Evolutionary conservation across 2,888 invertebrate species (phyloP).

Genomic region (Pteria penguin): DNA sequence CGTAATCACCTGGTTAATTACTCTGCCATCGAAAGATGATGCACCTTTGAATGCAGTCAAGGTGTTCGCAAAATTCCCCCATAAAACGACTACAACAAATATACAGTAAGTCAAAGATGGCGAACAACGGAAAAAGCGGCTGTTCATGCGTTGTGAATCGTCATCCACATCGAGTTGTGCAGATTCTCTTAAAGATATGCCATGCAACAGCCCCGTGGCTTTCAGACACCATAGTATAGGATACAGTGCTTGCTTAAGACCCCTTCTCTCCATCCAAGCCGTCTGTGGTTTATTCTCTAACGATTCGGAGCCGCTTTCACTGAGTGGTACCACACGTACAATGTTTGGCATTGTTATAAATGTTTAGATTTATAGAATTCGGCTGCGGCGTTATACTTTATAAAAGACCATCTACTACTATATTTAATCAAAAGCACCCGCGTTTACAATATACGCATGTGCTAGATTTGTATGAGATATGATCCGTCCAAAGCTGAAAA

Average conservation of each 20-base stretch:
- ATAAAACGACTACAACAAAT: slow-evolving; percentile 44
- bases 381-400: too few species aligned
- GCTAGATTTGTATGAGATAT: too few species aligned
- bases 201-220: slow-evolving; percentile 25
- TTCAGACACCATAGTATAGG: slow-evolving; percentile 36
- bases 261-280: slow-evolving; percentile 6
- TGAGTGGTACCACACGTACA: background rate
- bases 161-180: background rate
- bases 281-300: background rate
- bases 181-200: background rate
- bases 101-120: slow-evolving; percentile 33
- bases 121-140: background rate
- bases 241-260: background rate
- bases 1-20: slow-evolving; percentile 55
- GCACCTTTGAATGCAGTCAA: slow-evolving; percentile 45
- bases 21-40: slow-evolving; percentile 45
- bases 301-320: background rate
- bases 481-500: too few species aligned
- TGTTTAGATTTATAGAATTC: background rate
- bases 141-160: background rate
- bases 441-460: too few species aligned
- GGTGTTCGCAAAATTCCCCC: slow-evolving; percentile 48
- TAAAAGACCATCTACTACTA: too few species aligned
- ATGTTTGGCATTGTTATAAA: background rate
- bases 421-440: too few species aligned